These are phyloP conservation scores for Caradrina kadenii DNA, from an alignment of 2,888 invertebrate species.

Conservation along the genomic window DNA sequence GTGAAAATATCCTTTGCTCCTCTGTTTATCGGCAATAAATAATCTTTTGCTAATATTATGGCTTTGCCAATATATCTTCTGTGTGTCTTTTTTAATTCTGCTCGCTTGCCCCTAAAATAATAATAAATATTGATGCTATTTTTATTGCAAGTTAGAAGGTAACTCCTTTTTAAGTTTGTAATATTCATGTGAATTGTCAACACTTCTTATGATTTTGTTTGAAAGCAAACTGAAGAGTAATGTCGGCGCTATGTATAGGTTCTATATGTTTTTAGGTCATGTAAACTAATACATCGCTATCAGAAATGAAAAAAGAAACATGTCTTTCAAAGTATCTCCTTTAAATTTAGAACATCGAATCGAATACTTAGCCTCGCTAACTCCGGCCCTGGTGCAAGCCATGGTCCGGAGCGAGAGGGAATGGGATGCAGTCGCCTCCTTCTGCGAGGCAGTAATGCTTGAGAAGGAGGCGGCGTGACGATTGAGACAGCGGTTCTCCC, in stretches of 20 bases:
- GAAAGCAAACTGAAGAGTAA: neutral
- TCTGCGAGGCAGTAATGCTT: no score
- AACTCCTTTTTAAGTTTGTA: neutral
- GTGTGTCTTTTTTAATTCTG: neutral
- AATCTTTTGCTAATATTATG: slow-evolving; percentile 5
- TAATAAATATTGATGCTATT: neutral
- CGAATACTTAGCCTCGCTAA: slow-evolving; percentile 25
- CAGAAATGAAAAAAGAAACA: neutral
- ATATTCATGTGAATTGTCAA: neutral
- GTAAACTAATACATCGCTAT: neutral
- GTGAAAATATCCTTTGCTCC: slow-evolving; percentile 29
- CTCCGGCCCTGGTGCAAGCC: no score
- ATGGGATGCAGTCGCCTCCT: no score
- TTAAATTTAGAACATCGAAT: slow-evolving; percentile 38
- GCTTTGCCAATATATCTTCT: slow-evolving; percentile 8
- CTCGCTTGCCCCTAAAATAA: neutral
- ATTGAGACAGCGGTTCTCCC: no score
- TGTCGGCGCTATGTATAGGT: no score
- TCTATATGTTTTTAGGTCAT: neutral
- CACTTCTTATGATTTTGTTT: neutral
- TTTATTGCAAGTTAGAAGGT: neutral
- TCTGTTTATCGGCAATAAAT: slow-evolving; percentile 29
- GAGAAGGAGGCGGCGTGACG: no score
- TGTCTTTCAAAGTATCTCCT: slow-evolving; percentile 9
- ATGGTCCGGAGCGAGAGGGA: no score